Conservation (phyloP, 2,113 vertebrate species). For the Mormyrus lacerda region DNA sequence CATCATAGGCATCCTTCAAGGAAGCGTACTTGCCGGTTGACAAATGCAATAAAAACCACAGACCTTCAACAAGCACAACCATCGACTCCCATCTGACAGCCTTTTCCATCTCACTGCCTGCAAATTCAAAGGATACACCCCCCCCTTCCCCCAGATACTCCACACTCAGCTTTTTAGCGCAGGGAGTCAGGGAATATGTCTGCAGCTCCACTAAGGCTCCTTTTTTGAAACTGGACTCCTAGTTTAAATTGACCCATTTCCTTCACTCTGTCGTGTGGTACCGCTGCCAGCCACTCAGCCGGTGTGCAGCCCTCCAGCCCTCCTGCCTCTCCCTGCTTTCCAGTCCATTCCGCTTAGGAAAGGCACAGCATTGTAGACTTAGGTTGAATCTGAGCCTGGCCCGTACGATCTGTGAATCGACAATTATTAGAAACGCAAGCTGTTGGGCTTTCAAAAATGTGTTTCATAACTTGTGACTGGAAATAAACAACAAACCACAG, state of each 20-base stretch:
- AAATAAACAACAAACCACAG: neutral
- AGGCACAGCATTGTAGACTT: neutral
- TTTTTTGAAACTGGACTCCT: slow-evolving; percentile 46
- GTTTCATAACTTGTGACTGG: neutral
- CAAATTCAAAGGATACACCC: slow-evolving; percentile 57
- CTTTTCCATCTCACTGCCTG: slow-evolving; percentile 59
- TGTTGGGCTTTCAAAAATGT: neutral
- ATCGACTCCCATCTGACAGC: slow-evolving; percentile 51
- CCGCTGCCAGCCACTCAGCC: neutral
- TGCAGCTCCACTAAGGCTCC: slow-evolving; percentile 42
- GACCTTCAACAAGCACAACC: slow-evolving; percentile 40
- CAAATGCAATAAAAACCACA: slow-evolving; percentile 34
- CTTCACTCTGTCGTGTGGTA: slow-evolving; percentile 27
- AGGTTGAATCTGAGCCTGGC: neutral
- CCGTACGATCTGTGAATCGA: neutral
- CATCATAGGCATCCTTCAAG: neutral
- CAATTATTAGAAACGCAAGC: neutral
- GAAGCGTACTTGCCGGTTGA: slow-evolving; percentile 29
- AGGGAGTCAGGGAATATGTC: slow-evolving; percentile 53
- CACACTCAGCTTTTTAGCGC: slow-evolving; percentile 36
- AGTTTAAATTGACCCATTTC: slow-evolving; percentile 49
- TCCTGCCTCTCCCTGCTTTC: neutral
- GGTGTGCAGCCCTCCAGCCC: neutral
- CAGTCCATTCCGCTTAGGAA: neutral
- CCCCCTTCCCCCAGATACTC: slow-evolving; percentile 53